Base-by-base conservation (phyloP, 2,797 vertebrate species). In the Botia almorhae region DNA sequence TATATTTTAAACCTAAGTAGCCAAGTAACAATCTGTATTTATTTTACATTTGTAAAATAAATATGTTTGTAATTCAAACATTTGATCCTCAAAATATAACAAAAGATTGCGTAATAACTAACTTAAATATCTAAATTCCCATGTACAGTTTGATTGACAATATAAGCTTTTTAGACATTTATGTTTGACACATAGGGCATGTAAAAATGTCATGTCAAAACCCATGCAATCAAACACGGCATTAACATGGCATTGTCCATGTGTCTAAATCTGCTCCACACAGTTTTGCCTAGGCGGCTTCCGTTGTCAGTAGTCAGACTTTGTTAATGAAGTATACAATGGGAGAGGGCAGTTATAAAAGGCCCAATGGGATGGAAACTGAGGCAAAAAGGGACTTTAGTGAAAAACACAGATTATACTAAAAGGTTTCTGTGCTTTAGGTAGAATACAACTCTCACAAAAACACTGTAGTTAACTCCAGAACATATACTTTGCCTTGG, bases 311-410 rank as follows among this genome's bases (percentile, higher is more conserved):
- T 23, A 16, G 43, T 64, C 39, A 69, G 51, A 76, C 50, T 48
- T 16, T 29, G 23, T 8, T 48, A n/a, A 53, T 68, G n/a, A 67
- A 67, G 21, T 67, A 12, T 60, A 82, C 33, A 71, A 80, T 76
- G 60, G 3, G 12, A 51, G 26, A 58, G 39, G 7, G 19, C n/a
- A 53, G 23, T n/a, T n/a, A 16, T 17, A 29, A 19, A 67, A 36
- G 33, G 51, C 39, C 53, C n/a, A 73, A 4, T 39, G 16, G 53
- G 63, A 36, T 17, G 36, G 19, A 2, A 61, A 76, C 19, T 19
- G 75, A 14, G 33, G 23, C 50, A 50, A 46, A 58, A 53, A 17
- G 26, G 12, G 43, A 67, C 36, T 39, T 76, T 26, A 65, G 39
- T 23, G 43, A 33, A 74, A 82, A 69, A 56, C 68, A 56, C 17